phyloP scores from a whole-genome alignment of 2,888 invertebrate genomes.

The Polyommatus icarus region DNA sequence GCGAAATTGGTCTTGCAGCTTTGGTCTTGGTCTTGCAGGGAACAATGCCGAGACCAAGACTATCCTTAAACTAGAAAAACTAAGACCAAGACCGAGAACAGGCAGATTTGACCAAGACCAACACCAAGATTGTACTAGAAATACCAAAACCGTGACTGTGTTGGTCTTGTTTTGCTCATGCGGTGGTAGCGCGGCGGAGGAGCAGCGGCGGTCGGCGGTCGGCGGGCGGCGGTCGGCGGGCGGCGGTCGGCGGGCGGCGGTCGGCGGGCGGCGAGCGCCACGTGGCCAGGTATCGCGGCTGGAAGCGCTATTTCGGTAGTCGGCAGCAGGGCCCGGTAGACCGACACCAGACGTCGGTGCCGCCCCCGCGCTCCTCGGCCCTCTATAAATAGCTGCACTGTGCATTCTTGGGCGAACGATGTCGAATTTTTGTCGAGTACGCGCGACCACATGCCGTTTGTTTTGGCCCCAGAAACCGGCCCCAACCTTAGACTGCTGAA shows the following conservation, averaged over 20 bases:
- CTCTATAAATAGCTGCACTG: conserved; percentile 76
- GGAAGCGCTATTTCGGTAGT: conserved; percentile 79
- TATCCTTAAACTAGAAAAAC: no score
- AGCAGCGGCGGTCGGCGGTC: not conserved
- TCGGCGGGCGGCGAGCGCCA: conserved; percentile 48
- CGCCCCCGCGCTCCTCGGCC: conserved; percentile 79
- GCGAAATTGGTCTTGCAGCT: no score
- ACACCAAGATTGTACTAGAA: no score
- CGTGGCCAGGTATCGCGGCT: conserved; percentile 78
- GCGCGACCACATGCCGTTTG: conserved; percentile 77
- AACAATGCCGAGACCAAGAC: no score
- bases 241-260: not conserved
- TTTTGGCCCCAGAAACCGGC: conserved; percentile 63
- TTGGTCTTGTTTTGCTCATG: no score
- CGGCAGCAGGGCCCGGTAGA: conserved; percentile 83
- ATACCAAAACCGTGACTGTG: no score
- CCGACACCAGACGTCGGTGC: conserved; percentile 79
- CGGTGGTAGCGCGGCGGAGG: no score
- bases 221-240: no score
- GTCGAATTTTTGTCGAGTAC: conserved; percentile 81
- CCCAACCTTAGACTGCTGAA: conserved; percentile 48
- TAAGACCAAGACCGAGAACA: no score
- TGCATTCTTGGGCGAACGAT: conserved; percentile 80
- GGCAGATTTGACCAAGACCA: no score
- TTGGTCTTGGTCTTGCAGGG: no score